phyloP scores from a whole-genome alignment of 2,797 vertebrate genomes.

The Anguilla pacifica region DNA sequence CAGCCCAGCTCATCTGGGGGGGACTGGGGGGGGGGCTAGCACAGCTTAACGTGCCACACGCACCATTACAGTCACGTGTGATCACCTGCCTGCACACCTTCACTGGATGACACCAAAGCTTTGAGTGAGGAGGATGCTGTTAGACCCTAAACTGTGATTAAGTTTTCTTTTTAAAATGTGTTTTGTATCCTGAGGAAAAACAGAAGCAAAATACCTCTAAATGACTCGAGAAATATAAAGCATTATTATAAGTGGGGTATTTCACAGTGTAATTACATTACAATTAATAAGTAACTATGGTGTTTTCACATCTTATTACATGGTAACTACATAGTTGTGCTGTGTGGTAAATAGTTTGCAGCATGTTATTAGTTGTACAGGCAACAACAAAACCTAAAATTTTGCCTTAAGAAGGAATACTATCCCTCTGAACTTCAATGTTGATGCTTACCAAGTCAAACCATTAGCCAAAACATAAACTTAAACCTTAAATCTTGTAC shows the following conservation, averaged over 20 bases:
- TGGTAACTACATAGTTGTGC: background rate
- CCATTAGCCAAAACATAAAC: background rate
- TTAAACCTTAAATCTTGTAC: background rate
- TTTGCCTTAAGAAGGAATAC: background rate
- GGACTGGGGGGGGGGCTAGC: background rate
- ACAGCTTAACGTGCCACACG: conserved; percentile 5
- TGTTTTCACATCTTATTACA: background rate
- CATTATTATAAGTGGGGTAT: background rate
- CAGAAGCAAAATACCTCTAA: background rate
- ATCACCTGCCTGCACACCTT: conserved; percentile 26
- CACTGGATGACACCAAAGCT: background rate
- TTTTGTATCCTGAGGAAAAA: background rate
- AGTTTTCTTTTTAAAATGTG: background rate
- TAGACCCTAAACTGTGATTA: background rate
- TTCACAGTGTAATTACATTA: background rate
- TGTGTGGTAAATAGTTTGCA: background rate
- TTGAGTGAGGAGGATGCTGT: background rate
- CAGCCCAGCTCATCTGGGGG: conserved; percentile 31
- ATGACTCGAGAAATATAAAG: background rate
- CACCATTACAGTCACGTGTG: conserved; percentile 35
- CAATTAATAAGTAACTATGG: background rate
- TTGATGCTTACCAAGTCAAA: background rate
- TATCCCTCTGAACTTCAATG: background rate
- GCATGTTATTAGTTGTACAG: background rate
- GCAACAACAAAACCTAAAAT: background rate